A percentile compares a stretch with the other conserved stretches of the same genome.
Evolutionary conservation across 2,888 invertebrate species (phyloP).

Genomic region (Limnephilus auricula): DNA sequence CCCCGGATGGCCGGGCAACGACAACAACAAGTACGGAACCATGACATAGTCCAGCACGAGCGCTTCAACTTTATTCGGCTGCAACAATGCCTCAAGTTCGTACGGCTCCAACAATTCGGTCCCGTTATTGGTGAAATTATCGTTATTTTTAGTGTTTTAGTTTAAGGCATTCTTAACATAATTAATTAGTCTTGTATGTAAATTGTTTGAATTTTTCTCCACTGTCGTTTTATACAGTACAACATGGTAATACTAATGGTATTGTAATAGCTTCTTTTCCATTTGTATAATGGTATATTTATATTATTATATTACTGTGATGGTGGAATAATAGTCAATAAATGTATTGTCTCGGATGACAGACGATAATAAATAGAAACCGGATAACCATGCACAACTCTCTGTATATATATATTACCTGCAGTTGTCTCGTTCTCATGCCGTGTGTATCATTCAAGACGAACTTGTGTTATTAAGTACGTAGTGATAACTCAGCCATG

Average conservation of each 20-base stretch:
- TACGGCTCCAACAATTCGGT: neutral
- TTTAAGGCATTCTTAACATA: neutral
- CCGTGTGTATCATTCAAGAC: no score
- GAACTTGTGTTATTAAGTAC: no score
- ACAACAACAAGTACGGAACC: conserved; percentile 77
- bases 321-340: no score
- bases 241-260: neutral
- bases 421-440: no score
- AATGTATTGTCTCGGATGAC: no score
- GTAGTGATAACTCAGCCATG: neutral
- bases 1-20: conserved; percentile 70
- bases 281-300: no score
- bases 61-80: neutral
- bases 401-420: no score
- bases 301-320: no score
- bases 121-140: neutral
- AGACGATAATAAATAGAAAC: no score
- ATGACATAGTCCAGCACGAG: conserved; percentile 73
- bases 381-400: no score
- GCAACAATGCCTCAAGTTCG: neutral
- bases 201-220: neutral
- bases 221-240: neutral
- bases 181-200: neutral
- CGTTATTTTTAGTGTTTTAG: neutral
- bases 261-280: no score